Conservation (phyloP, 2,888 invertebrate genomes). For the Cyaniris semiargus region DNA sequence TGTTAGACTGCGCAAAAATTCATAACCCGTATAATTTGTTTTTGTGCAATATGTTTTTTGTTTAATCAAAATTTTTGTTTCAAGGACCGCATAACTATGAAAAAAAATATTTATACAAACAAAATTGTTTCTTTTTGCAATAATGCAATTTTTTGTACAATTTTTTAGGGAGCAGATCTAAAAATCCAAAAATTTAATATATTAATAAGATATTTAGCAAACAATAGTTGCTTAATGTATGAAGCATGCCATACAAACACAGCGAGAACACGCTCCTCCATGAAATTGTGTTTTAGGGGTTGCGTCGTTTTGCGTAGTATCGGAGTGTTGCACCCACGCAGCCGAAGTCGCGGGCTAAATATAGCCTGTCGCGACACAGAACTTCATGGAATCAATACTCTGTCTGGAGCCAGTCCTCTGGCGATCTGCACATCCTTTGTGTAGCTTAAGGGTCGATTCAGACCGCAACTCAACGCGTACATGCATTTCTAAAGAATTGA, state of each 20-base stretch:
- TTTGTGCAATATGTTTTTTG: background rate
- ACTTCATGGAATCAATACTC: constrained; percentile 8
- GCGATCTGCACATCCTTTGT: background rate
- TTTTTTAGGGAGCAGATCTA: too few relatives aligned
- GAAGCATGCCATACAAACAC: background rate
- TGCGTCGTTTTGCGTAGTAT: background rate
- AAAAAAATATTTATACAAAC: too few relatives aligned
- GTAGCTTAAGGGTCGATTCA: background rate
- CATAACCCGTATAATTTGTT: background rate
- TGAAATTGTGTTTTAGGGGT: background rate
- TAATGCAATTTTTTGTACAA: too few relatives aligned
- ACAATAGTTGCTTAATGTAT: too few relatives aligned
- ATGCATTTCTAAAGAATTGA: too few relatives aligned
- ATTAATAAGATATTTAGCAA: too few relatives aligned
- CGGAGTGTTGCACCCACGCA: background rate
- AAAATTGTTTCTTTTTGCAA: too few relatives aligned
- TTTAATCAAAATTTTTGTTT: too few relatives aligned
- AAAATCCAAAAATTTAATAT: too few relatives aligned
- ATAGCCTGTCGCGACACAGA: constrained; percentile 12
- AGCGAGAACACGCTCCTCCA: background rate
- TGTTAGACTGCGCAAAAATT: background rate
- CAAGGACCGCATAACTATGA: too few relatives aligned
- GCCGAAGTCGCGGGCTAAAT: background rate
- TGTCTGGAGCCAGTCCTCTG: constrained; percentile 1
- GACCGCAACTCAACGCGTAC: too few relatives aligned